Base-by-base conservation (phyloP, 2,888 invertebrate genomes). In the Sabatieria punctata region DNA sequence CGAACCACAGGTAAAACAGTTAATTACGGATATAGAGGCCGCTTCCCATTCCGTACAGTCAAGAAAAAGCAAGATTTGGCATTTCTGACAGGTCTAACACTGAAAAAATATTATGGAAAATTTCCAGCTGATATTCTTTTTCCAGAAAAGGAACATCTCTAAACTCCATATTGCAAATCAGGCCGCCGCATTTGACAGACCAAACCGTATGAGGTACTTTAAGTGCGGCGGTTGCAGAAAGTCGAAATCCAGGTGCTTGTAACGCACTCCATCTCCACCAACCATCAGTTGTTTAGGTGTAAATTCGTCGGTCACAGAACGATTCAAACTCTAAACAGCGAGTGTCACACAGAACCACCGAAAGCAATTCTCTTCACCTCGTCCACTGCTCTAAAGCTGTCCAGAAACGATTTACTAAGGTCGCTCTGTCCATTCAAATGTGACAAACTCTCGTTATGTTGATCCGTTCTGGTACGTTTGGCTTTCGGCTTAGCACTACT, bases 201-300 rank as follows among this genome's bases (percentile, higher is more conserved):
- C n/a, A n/a, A n/a, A n/a, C n/a, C n/a, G n/a, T 25, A 4, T 15
- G 11, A 26, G 19, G 46, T 84, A 80, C 64, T 80, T 80, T 1
- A 66, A 56, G 40, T 67, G 63, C 6, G 80, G 78, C 0, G 83
- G 81, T 61, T 82, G 76, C 15, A 91, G 66, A 68, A 85, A 86
- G 1, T 78, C 77, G 23, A 80, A 69, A 50, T 75, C 78, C 37
- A 63, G 49, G 53, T 66, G 65, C 35, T 45, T 41, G 35, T 41
- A 48, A 11, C 38, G 43, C 21, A 4, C 22, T 13, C 11, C 24
- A 11, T 39, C 22, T 8, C 23, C 22, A 6, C 4, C 3, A n/a
- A 24, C 4, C 39, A 39, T 4, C 21, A 11, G 4, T 13, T 8
- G 6, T 8, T 18, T 3, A 18, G n/a, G 2, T 3, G 24, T 2